phyloP scores from a whole-genome alignment of 2,888 invertebrate genomes.

The Hirtodrosophila confusa region DNA sequence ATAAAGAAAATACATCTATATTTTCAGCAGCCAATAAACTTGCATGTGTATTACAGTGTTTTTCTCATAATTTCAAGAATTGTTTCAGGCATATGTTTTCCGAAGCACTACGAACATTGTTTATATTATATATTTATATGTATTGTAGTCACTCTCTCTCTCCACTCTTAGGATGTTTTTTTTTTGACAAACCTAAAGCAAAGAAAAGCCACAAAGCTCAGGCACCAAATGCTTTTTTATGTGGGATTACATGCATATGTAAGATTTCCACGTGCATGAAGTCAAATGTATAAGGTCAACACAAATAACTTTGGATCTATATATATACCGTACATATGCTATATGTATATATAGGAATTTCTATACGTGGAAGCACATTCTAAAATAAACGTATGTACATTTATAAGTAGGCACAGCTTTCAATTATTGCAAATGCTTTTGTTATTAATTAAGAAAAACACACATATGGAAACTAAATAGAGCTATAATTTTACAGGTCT shows the following conservation, averaged over 20 bases:
- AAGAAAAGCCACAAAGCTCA: constrained; percentile 31
- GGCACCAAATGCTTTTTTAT: constrained; percentile 9
- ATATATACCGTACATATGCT: constrained; percentile 7
- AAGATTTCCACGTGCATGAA: constrained; percentile 50
- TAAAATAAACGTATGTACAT: constrained; percentile 31
- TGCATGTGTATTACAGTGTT: too few species aligned
- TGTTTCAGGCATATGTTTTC: too few species aligned
- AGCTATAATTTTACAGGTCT: constrained; percentile 41
- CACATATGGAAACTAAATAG: constrained; percentile 28
- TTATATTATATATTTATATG: not conserved
- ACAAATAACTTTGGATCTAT: constrained; percentile 53
- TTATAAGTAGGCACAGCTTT: constrained; percentile 41
- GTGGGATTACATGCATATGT: constrained; percentile 15
- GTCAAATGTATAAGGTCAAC: constrained; percentile 50
- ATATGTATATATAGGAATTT: constrained; percentile 13
- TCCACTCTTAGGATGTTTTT: constrained; percentile 9
- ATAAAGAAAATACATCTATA: too few species aligned
- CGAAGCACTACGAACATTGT: not conserved
- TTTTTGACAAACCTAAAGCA: constrained; percentile 8
- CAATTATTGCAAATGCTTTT: constrained; percentile 38
- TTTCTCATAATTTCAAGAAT: too few species aligned
- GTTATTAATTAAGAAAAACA: constrained; percentile 54
- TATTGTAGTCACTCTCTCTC: constrained; percentile 3
- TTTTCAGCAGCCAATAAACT: too few species aligned
- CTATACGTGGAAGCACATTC: constrained; percentile 40